Evolutionary conservation across 1,140 invertebrate species (phyloP), one percentile per base, ranked within the genome.

Genomic region (Pomacea maculata): DNA sequence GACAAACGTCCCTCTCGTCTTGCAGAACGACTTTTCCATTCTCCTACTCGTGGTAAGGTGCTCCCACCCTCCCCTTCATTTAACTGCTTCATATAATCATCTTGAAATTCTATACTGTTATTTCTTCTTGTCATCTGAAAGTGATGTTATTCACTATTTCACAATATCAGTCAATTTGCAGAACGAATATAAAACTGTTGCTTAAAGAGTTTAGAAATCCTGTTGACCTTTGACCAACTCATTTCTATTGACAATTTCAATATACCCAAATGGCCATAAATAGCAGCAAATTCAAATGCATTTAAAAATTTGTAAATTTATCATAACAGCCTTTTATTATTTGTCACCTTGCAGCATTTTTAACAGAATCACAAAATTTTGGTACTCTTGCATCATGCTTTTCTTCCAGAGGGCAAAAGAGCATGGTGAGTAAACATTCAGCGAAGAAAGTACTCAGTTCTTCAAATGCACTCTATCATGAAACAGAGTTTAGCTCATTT

Each of bases 21-120:
- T 19, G 83, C 82, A 57, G 83, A 88, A 12, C 63, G 84, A 63
- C 84, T 85, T 29, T 88, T 87, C 73, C 84, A 87, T 55, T 87
- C 88, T 55, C 86, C 86, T 34, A 80, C 85, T 52, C 81, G 83
- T 79, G 85, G 88, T 89, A 84, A 84, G 82, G 21, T 1, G 57
- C 0, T 54, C 12, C 45, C 52, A 1, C 12, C n/a, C 11, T 52
- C 9, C 73, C 34, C 11, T 3, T 14, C 15, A 61, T 61, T 1
- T 61, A 61, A 61, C 3, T 61, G 34, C 34, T 45, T 45, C 34
- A 4, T 45, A 45, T 45, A 45, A 45, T 45, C 34, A 45, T 2
- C 34, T 45, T 45, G 6, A 45, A 45, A 45, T 45, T 45, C 34
- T 45, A 45, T 6, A 45, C 0, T 45, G 34, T 45, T 45, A 6